Evolutionary conservation across 2,113 vertebrate species (phyloP), one percentile per base, ranked within the genome.

Genomic region (Elephantulus edwardii): DNA sequence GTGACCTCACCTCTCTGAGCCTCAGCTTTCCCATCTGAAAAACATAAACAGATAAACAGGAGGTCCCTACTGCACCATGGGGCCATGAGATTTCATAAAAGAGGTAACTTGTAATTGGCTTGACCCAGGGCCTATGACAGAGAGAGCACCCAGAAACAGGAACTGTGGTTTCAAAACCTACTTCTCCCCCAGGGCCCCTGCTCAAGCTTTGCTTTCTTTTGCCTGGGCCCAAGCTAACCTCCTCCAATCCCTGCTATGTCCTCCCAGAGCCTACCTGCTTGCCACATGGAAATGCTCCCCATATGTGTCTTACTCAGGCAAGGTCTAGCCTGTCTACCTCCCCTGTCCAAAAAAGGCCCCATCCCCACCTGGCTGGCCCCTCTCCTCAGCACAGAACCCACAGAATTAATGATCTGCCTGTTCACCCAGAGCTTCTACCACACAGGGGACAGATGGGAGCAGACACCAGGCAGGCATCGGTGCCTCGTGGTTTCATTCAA

Each of bases 21-120:
- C 96, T 94, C 89, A 86, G 93, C n/a, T 93, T 93, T 96, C 85
- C 83, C 96, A 96, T 78, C 96, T 96, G 96, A 96, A 95, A 96
- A 95, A 95, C 85, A 93, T 38, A 95, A 93, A 86, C 70, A 92
- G 81, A 94, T 83, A 96, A 94, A 95, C 83, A 91, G 89, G 88
- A 94, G 83, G 79, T 91, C 82, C 90, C 91, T 91, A 64, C 90
- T 83, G 66, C 78, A 66, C 4, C 3, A 38, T 44, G 20, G 42
- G 24, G 46, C 76, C 78, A 93, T 19, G 24, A 90, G 33, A 88
- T 75, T 82, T 7, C 14, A 9, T 60, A 58, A 83, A 72, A 22
- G 22, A 75, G 68, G 70, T 35, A 66, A n/a, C 70, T 42, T 1
- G 3, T n/a, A 48, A 68, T 80, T 71, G 50, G 42, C 84, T 54